These are phyloP conservation scores for Caenorhabditis sp. DNA, from an alignment of 2,888 invertebrate genomes.

Conservation along the genomic window DNA sequence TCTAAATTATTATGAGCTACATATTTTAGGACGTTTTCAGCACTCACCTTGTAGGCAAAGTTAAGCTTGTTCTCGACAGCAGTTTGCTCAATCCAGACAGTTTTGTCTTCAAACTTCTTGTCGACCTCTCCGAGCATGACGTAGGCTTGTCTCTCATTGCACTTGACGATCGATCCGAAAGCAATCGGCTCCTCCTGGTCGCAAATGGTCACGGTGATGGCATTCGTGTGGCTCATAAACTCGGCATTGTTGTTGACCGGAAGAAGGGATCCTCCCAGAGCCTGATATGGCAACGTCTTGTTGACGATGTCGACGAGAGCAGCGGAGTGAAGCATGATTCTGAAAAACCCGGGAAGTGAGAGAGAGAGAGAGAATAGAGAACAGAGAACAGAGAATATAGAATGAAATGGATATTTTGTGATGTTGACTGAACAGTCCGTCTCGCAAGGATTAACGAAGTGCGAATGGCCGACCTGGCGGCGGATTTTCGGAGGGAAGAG, in stretches of 20 bases:
- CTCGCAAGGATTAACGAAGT: conserved; percentile 18
- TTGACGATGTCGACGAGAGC: conserved; percentile 45
- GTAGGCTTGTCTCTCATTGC: conserved; percentile 71
- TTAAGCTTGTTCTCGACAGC: conserved; percentile 57
- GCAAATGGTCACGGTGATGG: conserved; percentile 68
- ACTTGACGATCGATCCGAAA: conserved; percentile 72
- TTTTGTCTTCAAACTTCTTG: conserved; percentile 66
- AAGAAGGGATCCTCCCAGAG: conserved; percentile 69
- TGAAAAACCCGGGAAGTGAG: not conserved
- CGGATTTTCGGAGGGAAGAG: conserved; percentile 9
- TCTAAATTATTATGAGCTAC: conserved; percentile 4
- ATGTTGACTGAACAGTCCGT: too few relatives aligned
- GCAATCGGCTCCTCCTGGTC: conserved; percentile 68
- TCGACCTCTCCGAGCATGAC: conserved; percentile 71
- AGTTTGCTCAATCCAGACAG: conserved; percentile 67
- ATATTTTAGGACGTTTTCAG: not conserved
- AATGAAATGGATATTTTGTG: too few relatives aligned
- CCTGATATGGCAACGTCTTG: conserved; percentile 61
- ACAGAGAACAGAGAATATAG: too few relatives aligned
- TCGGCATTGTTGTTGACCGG: conserved; percentile 76
- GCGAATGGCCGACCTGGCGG: conserved; percentile 37
- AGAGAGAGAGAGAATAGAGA: not conserved
- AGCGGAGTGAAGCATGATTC: conserved; percentile 49
- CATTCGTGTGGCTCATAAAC: conserved; percentile 62
- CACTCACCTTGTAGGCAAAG: conserved; percentile 62